These are phyloP conservation scores for Diorhabda sublineata DNA, from an alignment of 1,140 invertebrate species.

Conservation along the genomic window DNA sequence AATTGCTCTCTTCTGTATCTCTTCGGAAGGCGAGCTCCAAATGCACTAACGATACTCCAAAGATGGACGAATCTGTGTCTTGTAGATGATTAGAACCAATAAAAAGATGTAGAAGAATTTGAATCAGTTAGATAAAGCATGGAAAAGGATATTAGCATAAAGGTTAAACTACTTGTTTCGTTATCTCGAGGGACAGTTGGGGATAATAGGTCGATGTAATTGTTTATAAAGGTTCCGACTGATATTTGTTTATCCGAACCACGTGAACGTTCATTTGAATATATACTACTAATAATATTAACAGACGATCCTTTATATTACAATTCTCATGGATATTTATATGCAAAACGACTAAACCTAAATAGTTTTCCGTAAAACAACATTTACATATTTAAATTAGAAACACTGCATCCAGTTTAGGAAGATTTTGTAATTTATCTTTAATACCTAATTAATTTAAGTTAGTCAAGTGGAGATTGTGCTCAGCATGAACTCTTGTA, in stretches of 20 bases:
- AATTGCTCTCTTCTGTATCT: too few species aligned
- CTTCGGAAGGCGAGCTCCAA: too few species aligned
- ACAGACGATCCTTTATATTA: neutral
- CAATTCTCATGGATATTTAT: neutral
- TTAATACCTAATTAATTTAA: conserved; percentile 3
- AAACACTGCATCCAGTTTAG: conserved; percentile 1
- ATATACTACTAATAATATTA: neutral
- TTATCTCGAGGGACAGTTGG: neutral
- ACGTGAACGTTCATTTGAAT: neutral
- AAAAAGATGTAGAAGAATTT: too few species aligned
- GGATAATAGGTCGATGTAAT: neutral
- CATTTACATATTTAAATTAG: neutral
- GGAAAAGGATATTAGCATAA: too few species aligned
- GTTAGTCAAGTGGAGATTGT: neutral
- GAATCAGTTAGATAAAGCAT: too few species aligned
- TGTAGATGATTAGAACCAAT: too few species aligned
- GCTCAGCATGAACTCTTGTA: neutral
- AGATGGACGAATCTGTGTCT: too few species aligned
- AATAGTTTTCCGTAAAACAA: neutral
- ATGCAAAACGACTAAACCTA: neutral
- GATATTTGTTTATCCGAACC: neutral
- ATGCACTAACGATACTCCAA: too few species aligned
- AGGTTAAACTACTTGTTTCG: too few species aligned
- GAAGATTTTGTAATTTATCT: conserved; percentile 3
- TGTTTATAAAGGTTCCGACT: neutral